phyloP scores from a whole-genome alignment of 1,140 invertebrate species.

The Daktulosphaira vitifoliae region DNA sequence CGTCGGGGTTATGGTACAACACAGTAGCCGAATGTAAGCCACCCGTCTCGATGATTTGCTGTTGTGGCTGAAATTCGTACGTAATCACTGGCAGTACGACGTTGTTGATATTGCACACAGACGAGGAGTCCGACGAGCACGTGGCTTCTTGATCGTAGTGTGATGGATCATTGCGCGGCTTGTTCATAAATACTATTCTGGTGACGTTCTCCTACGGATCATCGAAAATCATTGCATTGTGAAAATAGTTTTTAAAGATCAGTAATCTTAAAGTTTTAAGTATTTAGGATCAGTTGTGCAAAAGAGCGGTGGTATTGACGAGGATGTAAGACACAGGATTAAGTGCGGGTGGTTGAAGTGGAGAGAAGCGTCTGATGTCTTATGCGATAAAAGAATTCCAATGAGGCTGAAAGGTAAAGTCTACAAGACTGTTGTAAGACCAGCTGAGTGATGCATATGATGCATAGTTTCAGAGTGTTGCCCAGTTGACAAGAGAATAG shows the following conservation, averaged over 20 bases:
- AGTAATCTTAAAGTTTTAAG: background rate
- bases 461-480: no score
- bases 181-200: background rate
- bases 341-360: no score
- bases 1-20: background rate
- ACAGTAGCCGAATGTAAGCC: background rate
- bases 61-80: slow-evolving; percentile 17
- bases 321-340: no score
- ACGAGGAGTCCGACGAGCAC: background rate
- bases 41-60: background rate
- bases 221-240: no score
- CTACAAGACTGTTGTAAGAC: no score
- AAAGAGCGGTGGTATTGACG: no score
- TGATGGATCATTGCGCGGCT: background rate
- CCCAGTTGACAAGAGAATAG: background rate
- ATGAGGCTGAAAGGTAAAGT: no score
- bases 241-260: no score
- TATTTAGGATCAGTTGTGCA: no score
- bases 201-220: slow-evolving; percentile 5
- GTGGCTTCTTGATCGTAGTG: slow-evolving; percentile 16
- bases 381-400: no score
- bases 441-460: no score
- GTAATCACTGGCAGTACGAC: background rate
- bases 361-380: no score
- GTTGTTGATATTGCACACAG: slow-evolving; percentile 16